A percentile compares a stretch with the other conserved stretches of the same genome.
Evolutionary conservation across 2,113 vertebrate species (phyloP).

Genomic region (Ascaphus truei): DNA sequence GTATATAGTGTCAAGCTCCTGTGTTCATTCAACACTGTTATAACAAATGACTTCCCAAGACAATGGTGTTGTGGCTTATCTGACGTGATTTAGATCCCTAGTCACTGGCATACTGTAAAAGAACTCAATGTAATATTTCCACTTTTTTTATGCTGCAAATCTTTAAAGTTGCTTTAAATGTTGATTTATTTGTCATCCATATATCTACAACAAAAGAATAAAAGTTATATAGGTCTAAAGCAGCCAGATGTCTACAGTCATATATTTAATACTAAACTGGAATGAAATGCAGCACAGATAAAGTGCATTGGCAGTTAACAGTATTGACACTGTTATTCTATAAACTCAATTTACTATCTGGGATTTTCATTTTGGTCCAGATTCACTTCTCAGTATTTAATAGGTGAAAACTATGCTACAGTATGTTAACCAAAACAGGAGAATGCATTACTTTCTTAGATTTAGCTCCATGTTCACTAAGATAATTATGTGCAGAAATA

Average conservation of each 20-base stretch:
- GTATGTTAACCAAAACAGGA: no score
- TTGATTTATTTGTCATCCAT: background rate
- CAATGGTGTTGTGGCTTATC: constrained; percentile 13
- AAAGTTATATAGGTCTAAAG: background rate
- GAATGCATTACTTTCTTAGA: no score
- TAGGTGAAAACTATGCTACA: no score
- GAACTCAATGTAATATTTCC: constrained; percentile 8
- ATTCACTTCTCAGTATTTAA: no score
- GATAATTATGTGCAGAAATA: no score
- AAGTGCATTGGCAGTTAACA: no score
- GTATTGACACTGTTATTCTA: no score
- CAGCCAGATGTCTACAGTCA: background rate
- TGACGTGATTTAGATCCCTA: constrained; percentile 15
- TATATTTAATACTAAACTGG: background rate
- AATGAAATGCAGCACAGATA: background rate
- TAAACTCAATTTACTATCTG: no score
- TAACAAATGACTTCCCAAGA: constrained; percentile 31
- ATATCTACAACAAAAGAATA: background rate
- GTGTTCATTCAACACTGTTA: constrained; percentile 12
- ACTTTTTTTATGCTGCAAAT: background rate
- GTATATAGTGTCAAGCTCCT: constrained; percentile 23
- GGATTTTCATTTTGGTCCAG: no score
- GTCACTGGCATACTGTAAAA: constrained; percentile 11
- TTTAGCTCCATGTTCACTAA: no score
- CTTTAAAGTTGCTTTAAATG: constrained; percentile 10